phyloP scores from a whole-genome alignment of 2,113 vertebrate species.

The Cyphomyrus plagiostoma region DNA sequence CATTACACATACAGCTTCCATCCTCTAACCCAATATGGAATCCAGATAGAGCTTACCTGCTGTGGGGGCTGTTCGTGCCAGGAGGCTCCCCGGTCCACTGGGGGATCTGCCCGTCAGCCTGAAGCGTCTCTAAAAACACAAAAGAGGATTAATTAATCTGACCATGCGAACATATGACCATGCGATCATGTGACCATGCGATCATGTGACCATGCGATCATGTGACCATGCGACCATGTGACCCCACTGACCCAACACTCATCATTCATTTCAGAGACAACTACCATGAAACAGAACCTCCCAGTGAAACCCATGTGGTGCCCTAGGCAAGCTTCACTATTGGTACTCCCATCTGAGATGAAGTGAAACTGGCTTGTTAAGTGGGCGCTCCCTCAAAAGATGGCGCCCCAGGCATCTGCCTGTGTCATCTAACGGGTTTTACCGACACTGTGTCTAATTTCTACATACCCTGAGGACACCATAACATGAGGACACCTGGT shows the following conservation, averaged over 20 bases:
- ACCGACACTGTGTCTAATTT: neutral
- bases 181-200: neutral
- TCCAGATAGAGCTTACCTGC: constrained; percentile 30
- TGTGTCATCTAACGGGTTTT: neutral
- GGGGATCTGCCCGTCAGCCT: constrained; percentile 49
- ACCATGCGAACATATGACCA: neutral
- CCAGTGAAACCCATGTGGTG: neutral
- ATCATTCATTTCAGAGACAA: neutral
- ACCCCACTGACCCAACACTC: neutral
- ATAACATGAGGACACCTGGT: neutral
- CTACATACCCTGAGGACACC: neutral
- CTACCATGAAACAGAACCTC: neutral
- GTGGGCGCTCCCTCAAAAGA: neutral
- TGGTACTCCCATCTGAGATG: neutral
- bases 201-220: neutral
- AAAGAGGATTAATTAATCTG: neutral
- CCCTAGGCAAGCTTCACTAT: neutral
- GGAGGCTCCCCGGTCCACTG: constrained; percentile 42
- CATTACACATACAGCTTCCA: neutral
- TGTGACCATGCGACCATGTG: neutral
- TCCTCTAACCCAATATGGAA: neutral
- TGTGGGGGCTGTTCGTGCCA: constrained; percentile 27
- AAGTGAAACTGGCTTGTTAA: neutral
- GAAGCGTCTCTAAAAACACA: constrained; percentile 53
- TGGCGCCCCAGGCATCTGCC: neutral